These are phyloP conservation scores for Eulithis testata DNA, from an alignment of 2,888 invertebrate species.

Conservation along the genomic window DNA sequence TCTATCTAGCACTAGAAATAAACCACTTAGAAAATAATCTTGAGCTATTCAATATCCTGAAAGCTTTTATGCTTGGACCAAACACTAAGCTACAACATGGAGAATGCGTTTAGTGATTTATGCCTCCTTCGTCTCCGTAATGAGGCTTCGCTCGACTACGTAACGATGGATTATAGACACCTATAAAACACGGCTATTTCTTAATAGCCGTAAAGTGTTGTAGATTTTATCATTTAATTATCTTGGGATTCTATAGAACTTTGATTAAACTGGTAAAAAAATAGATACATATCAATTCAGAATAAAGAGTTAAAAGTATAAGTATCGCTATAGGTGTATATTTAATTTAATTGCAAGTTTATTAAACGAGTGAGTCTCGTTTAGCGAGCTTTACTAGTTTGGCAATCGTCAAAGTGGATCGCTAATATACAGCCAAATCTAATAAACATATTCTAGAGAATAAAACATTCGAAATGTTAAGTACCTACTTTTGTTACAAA, in stretches of 20 bases:
- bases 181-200: constrained; percentile 27
- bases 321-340: too few species aligned
- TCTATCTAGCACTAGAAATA: too few species aligned
- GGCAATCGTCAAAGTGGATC: too few species aligned
- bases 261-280: background rate
- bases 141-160: constrained; percentile 51
- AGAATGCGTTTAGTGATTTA: constrained; percentile 54
- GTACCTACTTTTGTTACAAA: too few species aligned
- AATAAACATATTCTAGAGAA: too few species aligned
- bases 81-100: constrained; percentile 42
- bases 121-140: constrained; percentile 52
- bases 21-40: too few species aligned
- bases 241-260: constrained; percentile 3
- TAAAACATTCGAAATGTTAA: too few species aligned
- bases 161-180: constrained; percentile 48
- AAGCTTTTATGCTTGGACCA: constrained; percentile 33
- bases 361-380: too few species aligned
- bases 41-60: constrained; percentile 3
- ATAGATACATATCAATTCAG: constrained; percentile 10
- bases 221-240: constrained; percentile 15
- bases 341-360: too few species aligned
- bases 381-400: too few species aligned
- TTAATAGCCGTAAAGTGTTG: constrained; percentile 30
- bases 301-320: background rate
- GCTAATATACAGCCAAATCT: too few species aligned